These are phyloP conservation scores for Blera fallax DNA, from an alignment of 2,888 invertebrate species.

Conservation along the genomic window DNA sequence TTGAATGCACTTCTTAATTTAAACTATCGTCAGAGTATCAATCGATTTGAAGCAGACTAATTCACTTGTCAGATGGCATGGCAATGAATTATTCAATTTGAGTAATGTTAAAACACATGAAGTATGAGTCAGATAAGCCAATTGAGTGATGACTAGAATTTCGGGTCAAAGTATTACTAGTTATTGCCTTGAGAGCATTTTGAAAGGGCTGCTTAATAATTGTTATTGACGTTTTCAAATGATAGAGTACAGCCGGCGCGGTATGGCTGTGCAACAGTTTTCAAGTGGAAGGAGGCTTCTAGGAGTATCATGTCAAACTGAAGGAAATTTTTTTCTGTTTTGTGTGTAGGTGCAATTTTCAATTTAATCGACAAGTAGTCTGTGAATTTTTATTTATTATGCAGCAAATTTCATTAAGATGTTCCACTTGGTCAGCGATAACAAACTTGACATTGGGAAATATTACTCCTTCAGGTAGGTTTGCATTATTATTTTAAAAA, in stretches of 20 bases:
- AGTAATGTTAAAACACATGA: not conserved
- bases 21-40: not conserved
- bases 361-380: too few species aligned
- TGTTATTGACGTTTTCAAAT: not conserved
- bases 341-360: too few species aligned
- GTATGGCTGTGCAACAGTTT: not conserved
- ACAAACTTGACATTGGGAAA: too few species aligned
- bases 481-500: too few species aligned
- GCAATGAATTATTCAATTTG: not conserved
- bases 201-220: not conserved
- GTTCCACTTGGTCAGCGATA: too few species aligned
- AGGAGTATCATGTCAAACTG: not conserved
- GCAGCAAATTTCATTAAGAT: too few species aligned
- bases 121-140: not conserved
- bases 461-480: too few species aligned
- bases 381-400: too few species aligned
- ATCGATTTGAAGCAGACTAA: not conserved
- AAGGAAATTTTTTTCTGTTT: too few species aligned
- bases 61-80: not conserved
- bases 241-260: not conserved
- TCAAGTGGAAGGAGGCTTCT: not conserved
- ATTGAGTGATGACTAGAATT: not conserved
- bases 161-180: not conserved
- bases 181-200: not conserved
- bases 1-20: slow-evolving; percentile 11